These are phyloP conservation scores for Hemithea aestivaria DNA, from an alignment of 2,888 invertebrate genomes.

Conservation along the genomic window DNA sequence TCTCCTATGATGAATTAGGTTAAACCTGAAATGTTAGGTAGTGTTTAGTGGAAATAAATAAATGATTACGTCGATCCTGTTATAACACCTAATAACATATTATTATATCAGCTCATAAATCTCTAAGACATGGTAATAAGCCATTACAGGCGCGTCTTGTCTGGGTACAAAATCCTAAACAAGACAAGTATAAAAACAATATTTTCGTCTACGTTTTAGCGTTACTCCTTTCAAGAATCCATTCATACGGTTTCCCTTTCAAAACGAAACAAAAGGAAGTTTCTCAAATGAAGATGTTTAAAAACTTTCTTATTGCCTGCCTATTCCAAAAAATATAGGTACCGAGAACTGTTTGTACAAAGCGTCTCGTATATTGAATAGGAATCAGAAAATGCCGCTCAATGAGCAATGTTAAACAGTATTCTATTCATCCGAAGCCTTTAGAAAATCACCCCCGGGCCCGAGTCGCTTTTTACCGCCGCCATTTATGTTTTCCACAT, in stretches of 20 bases:
- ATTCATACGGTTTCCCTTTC: conserved; percentile 18
- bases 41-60: too few relatives aligned
- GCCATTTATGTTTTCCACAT: conserved; percentile 71
- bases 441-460: conserved; percentile 74
- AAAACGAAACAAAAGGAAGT: conserved; percentile 37
- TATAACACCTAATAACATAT: too few relatives aligned
- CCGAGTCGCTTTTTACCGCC: conserved; percentile 62
- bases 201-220: conserved; percentile 30
- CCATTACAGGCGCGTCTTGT: too few relatives aligned
- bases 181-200: not conserved
- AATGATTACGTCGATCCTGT: too few relatives aligned
- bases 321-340: conserved; percentile 30
- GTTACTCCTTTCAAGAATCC: conserved; percentile 30
- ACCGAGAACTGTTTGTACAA: conserved; percentile 38
- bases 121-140: too few relatives aligned
- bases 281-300: conserved; percentile 41
- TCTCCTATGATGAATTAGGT: too few relatives aligned
- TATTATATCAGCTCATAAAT: too few relatives aligned
- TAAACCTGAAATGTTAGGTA: too few relatives aligned
- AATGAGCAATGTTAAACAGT: conserved; percentile 73
- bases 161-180: too few relatives aligned
- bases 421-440: conserved; percentile 70
- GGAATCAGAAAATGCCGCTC: conserved; percentile 68
- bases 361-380: conserved; percentile 52
- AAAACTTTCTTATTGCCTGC: conserved; percentile 40